Percentiles rank a stretch among this genome's conserved stretches.
Conservation (phyloP, 2,113 vertebrate genomes). For the Bujurquina vittata region DNA sequence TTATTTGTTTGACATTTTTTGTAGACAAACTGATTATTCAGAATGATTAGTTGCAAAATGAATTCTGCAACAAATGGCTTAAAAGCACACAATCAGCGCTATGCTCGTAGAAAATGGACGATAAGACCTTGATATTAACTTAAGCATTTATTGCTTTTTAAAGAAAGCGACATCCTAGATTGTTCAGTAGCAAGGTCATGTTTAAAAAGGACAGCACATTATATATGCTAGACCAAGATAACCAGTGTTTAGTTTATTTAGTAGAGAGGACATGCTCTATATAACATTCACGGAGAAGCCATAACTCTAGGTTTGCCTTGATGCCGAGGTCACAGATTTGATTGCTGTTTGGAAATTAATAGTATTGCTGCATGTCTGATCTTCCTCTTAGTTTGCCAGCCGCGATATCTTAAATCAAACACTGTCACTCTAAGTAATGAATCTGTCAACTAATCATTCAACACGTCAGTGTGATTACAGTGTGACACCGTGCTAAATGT, state of each 20-base stretch:
- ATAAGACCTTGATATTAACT: not conserved
- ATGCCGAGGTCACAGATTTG: slow-evolving; percentile 45
- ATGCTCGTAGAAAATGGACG: not conserved
- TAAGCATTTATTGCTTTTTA: not conserved
- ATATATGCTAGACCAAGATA: slow-evolving; percentile 21
- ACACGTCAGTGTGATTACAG: slow-evolving; percentile 51
- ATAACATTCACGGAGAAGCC: slow-evolving; percentile 19
- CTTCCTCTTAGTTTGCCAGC: slow-evolving; percentile 44
- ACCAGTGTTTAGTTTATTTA: slow-evolving; percentile 35
- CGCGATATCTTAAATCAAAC: slow-evolving; percentile 70
- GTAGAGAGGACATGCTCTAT: not conserved
- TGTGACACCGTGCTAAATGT: slow-evolving; percentile 33
- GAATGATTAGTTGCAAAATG: not conserved
- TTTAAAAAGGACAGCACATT: slow-evolving; percentile 1
- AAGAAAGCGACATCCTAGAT: not conserved
- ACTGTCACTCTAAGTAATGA: slow-evolving; percentile 71
- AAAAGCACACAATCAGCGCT: not conserved
- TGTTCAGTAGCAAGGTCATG: not conserved
- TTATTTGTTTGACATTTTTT: not conserved
- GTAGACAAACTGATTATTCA: not conserved
- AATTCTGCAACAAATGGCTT: not conserved
- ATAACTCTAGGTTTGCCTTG: slow-evolving; percentile 15
- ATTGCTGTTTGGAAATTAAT: slow-evolving; percentile 55
- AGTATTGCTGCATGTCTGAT: slow-evolving; percentile 22
- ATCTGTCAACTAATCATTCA: slow-evolving; percentile 74